Percentiles rank a stretch among this genome's conserved stretches.
phyloP scores from a whole-genome alignment of 2,888 invertebrate species.

The Caenorhabditis afra region DNA sequence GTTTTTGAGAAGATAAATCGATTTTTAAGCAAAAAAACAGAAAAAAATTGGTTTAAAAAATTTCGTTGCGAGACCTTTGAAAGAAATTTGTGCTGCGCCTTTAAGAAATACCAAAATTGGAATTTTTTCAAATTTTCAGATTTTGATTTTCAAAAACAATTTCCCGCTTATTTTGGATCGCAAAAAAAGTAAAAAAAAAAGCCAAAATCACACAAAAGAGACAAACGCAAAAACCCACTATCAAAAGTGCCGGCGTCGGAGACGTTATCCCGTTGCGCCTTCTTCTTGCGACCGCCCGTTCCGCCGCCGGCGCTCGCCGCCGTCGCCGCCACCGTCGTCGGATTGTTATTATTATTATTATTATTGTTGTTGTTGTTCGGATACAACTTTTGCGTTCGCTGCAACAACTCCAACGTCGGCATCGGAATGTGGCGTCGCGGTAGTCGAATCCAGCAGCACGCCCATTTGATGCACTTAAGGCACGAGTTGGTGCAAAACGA shows the following conservation, averaged over 20 bases:
- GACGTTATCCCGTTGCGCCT: conserved; percentile 65
- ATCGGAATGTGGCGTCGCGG: conserved; percentile 57
- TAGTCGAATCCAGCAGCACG: conserved; percentile 66
- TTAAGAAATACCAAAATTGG: no score
- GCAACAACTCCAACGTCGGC: conserved; percentile 70
- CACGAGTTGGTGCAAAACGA: conserved; percentile 47
- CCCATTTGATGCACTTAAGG: conserved; percentile 67
- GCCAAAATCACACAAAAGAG: not conserved
- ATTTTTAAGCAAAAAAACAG: no score
- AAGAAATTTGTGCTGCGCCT: no score
- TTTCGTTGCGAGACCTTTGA: no score
- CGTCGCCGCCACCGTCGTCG: conserved; percentile 54
- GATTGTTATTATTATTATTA: not conserved
- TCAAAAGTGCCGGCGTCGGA: conserved; percentile 80
- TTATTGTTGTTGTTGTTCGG: conserved; percentile 41
- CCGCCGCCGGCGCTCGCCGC: conserved; percentile 54
- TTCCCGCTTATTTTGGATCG: not conserved
- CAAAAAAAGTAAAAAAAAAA: not conserved
- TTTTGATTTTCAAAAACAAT: no score
- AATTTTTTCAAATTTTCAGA: no score
- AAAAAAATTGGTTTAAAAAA: no score
- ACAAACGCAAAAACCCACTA: conserved; percentile 58
- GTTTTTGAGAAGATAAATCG: no score
- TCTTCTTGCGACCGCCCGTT: conserved; percentile 50
- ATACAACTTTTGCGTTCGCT: conserved; percentile 68